Conservation (phyloP, 2,113 vertebrate species). For the Nothoprocta perdicaria region DNA sequence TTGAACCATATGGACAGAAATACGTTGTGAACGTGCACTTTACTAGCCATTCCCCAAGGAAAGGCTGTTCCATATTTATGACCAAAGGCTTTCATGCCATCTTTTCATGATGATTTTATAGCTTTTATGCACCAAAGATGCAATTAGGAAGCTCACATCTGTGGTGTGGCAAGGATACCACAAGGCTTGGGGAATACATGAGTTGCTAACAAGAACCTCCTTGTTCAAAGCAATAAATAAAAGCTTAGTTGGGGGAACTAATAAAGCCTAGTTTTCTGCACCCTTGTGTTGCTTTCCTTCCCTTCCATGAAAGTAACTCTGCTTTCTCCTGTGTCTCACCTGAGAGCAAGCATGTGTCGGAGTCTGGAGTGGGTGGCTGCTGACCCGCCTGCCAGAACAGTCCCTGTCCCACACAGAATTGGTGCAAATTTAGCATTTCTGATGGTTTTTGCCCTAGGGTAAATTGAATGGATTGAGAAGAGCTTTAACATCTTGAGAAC, state of each 20-base stretch:
- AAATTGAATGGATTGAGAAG: not conserved
- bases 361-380: not conserved
- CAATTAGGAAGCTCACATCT: constrained; percentile 48
- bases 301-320: not conserved
- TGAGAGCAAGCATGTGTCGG: rapidly evolving
- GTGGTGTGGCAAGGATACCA: not conserved
- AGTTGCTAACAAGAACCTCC: not conserved
- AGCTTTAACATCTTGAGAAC: not conserved
- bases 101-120: constrained; percentile 17
- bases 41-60: constrained; percentile 32
- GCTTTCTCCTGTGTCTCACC: rapidly evolving
- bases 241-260: not conserved
- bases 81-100: not conserved
- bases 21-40: constrained; percentile 44
- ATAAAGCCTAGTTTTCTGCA: not conserved
- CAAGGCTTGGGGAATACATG: not conserved
- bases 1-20: constrained; percentile 45
- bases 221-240: not conserved
- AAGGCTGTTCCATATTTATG: not conserved
- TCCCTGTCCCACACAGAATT: not conserved
- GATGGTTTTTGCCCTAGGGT: rapidly evolving
- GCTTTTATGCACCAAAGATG: not conserved
- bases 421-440: not conserved
- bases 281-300: not conserved
- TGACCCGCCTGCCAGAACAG: not conserved